These are phyloP conservation scores for Pecten maximus DNA, from an alignment of 2,888 invertebrate species.

Conservation along the genomic window DNA sequence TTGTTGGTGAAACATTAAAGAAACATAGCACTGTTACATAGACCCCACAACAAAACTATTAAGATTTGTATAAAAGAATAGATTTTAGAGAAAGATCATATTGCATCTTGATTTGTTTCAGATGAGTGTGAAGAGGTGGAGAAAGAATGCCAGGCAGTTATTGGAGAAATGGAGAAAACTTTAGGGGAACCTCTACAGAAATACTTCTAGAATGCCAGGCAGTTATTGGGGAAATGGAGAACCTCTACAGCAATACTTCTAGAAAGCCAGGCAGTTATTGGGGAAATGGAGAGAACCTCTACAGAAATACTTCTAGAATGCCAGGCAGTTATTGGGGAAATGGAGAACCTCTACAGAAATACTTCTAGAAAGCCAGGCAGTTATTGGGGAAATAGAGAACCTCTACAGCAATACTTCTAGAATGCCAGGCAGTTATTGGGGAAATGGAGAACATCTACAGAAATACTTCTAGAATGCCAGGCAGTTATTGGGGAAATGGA, in stretches of 20 bases:
- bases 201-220: slow-evolving; percentile 80
- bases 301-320: slow-evolving; percentile 85
- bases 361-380: slow-evolving; percentile 85
- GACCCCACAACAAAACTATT: no score
- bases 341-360: slow-evolving; percentile 92
- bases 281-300: slow-evolving; percentile 93
- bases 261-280: slow-evolving; percentile 87
- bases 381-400: slow-evolving; percentile 92
- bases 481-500: slow-evolving; percentile 88
- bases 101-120: slow-evolving; percentile 60
- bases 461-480: slow-evolving; percentile 84
- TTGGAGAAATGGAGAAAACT: slow-evolving; percentile 92
- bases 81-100: no score
- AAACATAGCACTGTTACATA: no score
- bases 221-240: slow-evolving; percentile 85
- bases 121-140: slow-evolving; percentile 88
- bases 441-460: slow-evolving; percentile 91
- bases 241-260: slow-evolving; percentile 88
- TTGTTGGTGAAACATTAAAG: no score
- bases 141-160: slow-evolving; percentile 89
- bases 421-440: neutral
- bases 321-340: no score
- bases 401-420: slow-evolving; percentile 87
- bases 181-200: slow-evolving; percentile 93
- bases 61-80: no score